Conservation (phyloP, 2,888 invertebrate species). For the Frankliniella fusca region DNA sequence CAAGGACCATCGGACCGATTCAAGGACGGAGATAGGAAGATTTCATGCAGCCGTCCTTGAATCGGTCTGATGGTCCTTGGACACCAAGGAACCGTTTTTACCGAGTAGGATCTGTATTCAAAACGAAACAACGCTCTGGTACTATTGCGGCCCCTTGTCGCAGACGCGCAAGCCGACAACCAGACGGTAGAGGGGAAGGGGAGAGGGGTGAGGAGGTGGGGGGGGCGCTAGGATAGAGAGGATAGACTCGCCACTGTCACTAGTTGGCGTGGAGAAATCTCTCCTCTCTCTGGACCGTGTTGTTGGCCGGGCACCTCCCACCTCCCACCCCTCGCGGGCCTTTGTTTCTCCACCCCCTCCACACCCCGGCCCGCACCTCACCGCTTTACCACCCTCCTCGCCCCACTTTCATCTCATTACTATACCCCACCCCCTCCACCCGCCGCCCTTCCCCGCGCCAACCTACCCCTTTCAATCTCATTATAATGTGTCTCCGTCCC, state of each 20-base stretch:
- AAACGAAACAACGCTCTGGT: too few relatives aligned
- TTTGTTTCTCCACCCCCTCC: neutral
- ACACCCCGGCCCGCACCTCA: neutral
- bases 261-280: slow-evolving; percentile 17
- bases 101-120: too few relatives aligned
- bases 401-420: slow-evolving; percentile 26
- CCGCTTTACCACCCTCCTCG: neutral
- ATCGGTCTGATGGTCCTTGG: too few relatives aligned
- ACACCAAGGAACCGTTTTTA: too few relatives aligned
- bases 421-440: neutral
- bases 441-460: neutral
- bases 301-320: neutral
- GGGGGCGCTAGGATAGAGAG: neutral
- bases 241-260: slow-evolving; percentile 24
- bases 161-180: too few relatives aligned
- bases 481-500: slow-evolving; percentile 24
- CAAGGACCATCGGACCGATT: too few relatives aligned
- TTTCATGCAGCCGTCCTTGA: too few relatives aligned
- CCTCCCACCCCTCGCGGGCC: neutral
- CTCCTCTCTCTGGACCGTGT: neutral
- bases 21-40: too few relatives aligned
- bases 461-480: slow-evolving; percentile 26
- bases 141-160: neutral
- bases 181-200: neutral
- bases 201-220: neutral